Evolutionary conservation across 2,113 vertebrate species (phyloP).

Genomic region (Catharus bicknelli): DNA sequence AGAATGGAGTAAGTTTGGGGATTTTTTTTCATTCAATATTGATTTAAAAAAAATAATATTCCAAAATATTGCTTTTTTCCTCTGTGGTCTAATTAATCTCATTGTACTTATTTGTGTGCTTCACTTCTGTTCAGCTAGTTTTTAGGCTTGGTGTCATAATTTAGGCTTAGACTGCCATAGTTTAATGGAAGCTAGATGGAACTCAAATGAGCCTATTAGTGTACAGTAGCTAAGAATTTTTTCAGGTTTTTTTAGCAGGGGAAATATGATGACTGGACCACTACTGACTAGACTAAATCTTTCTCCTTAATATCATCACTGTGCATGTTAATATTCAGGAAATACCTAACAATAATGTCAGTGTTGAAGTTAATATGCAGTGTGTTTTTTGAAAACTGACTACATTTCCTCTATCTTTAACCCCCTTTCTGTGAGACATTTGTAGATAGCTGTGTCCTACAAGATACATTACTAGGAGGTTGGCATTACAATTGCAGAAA

Average conservation of each 20-base stretch:
- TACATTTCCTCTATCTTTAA: neutral
- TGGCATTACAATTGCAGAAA: neutral
- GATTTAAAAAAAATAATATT: neutral
- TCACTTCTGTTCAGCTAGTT: neutral
- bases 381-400: neutral
- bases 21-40: neutral
- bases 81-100: neutral
- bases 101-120: neutral
- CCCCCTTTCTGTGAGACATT: neutral
- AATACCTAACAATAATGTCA: neutral
- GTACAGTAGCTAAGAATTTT: neutral
- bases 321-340: neutral
- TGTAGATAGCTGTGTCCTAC: neutral
- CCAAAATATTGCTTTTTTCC: neutral
- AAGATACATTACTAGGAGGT: neutral
- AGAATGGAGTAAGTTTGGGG: neutral
- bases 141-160: neutral
- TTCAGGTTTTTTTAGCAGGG: neutral
- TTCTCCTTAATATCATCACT: neutral
- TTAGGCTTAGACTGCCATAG: neutral
- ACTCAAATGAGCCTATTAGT: neutral
- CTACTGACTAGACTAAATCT: neutral
- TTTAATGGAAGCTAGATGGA: neutral
- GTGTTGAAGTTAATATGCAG: neutral
- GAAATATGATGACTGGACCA: neutral